Base-by-base conservation (phyloP, 2,888 invertebrate species). In the Agriopis aurantiaria region DNA sequence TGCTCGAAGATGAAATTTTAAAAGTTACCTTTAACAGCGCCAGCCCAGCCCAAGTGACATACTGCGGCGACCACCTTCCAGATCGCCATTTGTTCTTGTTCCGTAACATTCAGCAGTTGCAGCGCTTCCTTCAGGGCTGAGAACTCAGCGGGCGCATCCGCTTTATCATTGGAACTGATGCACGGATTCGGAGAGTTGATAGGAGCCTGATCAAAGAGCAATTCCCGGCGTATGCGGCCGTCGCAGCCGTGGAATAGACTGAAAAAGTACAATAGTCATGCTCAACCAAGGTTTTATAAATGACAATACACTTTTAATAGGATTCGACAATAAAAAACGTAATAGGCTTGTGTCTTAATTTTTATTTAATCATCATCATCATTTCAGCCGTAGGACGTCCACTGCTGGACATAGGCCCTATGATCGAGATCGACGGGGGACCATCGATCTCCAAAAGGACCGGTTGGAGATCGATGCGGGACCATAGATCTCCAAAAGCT, bases 1-100 rank as follows among this genome's bases (percentile, higher is more conserved):
- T 4, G 4, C 33, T 4, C 3, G 5, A 33, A 33, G 33, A 5
- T 33, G 33, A 33, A 33, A 33, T 33, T 33, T 3, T 33, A 33
- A 5, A 33, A 33, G 33, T 33, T 33, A 96, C 97, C 96, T 95
- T 97, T 97, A 0, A 96, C 95, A 62, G 97, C 97, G 0, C 98
- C 97, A 43, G 97, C 98, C 86, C 97, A 96, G 12, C 98, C 98
- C 74, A 99, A 91, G 91, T 99, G 99, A 85, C 98, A 98, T 69
- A 99, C 97, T n/a, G 99, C 98, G 0, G 98, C 98, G 79, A 99
- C 92, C 53, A 98, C 97, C 80, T 96, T 95, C 97, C 98, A 98
- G 62, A 99, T 95, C 0, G 97, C 96, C 85, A 97, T 96, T 80
- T 97, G 96, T 75, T 99, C 98, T 17, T 95, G 95, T 55, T 97